Base-by-base conservation (phyloP, 1,140 invertebrate species). In the Macrobrachium rosenbergii region DNA sequence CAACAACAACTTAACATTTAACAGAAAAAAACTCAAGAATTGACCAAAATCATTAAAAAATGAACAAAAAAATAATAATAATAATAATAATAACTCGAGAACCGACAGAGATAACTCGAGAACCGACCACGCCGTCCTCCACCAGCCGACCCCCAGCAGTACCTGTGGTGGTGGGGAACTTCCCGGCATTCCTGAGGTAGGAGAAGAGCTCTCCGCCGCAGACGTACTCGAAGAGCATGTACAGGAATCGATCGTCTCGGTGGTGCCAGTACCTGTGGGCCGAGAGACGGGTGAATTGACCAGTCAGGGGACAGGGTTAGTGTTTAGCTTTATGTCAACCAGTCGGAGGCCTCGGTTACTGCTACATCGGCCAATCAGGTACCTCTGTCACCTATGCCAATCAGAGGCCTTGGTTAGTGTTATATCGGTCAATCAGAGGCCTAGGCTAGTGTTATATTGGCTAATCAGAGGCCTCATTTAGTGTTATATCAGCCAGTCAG, bases 191-290 rank as follows among this genome's bases (percentile, higher is more conserved):
- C 81, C 98, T 94, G 64, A 99, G 93, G 92, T 99, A 99, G 2
- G 97, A 97, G 92, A 99, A 99, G 8, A 99, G 93, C 93, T 99
- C 98, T 12, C 98, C 98, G 12, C 98, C 98, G 86, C 96, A 96
- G 0, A 98, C 96, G 92, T 98, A 99, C 92, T 99, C 98, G 91
- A 99, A 95, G 23, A 99, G 93, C 97, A 96, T 96, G 92, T 99
- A 99, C 19, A 98, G 94, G 92, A 97, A 97, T 37, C 94, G 94
- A 76, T 96, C 94, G 91, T 99, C 97, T 90, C 97, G 95, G 88
- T 95, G 95, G 89, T 96, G 96, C 97, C 97, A 99, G 89, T 95
- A 94, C 92, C 98, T 99, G 94, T 11, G 45, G 21, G 21, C 52
- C 1, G 58, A 14, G 58, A 19, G 28, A 37, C 19, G 52, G n/a